A percentile compares a stretch with the other conserved stretches of the same genome.
phyloP scores from a whole-genome alignment of 2,113 vertebrate genomes.

The Platysternon megacephalum region DNA sequence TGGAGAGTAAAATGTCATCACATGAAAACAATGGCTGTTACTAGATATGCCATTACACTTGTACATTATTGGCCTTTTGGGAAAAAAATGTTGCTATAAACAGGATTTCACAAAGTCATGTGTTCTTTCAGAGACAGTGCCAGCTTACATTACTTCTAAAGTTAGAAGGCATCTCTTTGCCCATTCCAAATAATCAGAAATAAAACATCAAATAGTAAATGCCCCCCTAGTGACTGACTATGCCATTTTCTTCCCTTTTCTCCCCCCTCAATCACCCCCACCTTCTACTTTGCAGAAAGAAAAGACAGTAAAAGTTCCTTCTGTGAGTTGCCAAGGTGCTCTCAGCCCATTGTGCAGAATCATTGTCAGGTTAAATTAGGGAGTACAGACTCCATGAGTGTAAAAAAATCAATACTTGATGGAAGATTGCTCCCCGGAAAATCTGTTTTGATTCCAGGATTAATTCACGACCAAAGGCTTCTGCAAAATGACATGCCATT shows the following conservation, averaged over 20 bases:
- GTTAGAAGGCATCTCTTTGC: slow-evolving; percentile 72
- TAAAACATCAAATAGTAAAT: slow-evolving; percentile 80
- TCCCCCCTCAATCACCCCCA: slow-evolving; percentile 49
- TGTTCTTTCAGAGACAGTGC: slow-evolving; percentile 50
- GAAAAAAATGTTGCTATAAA: slow-evolving; percentile 62
- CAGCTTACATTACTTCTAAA: slow-evolving; percentile 66
- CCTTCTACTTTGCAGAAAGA: slow-evolving; percentile 83
- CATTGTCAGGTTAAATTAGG: slow-evolving; percentile 99
- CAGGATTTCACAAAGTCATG: slow-evolving; percentile 60
- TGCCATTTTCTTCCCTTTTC: slow-evolving; percentile 70
- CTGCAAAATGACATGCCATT: slow-evolving; percentile 99
- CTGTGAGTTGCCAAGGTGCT: slow-evolving; percentile 97
- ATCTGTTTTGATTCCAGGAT: slow-evolving; percentile 99
- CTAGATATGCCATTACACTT: slow-evolving; percentile 64
- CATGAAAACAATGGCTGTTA: slow-evolving; percentile 63
- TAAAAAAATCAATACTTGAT: slow-evolving; percentile 99
- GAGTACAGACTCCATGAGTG: slow-evolving; percentile 99
- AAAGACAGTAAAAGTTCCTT: slow-evolving; percentile 91
- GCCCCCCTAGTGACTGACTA: slow-evolving; percentile 60
- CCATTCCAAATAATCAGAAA: slow-evolving; percentile 86
- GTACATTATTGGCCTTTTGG: slow-evolving; percentile 69
- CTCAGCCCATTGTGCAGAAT: slow-evolving; percentile 98
- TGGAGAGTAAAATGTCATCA: slow-evolving; percentile 43
- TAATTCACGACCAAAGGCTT: slow-evolving; percentile 99
- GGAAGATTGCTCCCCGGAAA: slow-evolving; percentile 99